These are phyloP conservation scores for Astyanax mexicanus DNA, from an alignment of 2,797 vertebrate genomes.

Conservation along the genomic window DNA sequence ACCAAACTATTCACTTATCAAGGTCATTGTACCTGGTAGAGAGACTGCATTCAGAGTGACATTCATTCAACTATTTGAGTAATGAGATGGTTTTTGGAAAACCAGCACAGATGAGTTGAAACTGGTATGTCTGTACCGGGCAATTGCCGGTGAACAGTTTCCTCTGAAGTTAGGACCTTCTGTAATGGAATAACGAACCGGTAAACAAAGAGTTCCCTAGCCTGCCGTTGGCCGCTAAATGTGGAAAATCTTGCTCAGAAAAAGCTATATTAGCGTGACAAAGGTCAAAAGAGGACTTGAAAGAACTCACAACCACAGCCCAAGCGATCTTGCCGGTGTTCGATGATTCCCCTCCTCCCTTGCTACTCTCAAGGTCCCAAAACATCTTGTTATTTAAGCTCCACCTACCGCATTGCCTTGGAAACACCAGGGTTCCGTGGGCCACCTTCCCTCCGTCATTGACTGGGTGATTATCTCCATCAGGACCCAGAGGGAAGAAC, in stretches of 20 bases:
- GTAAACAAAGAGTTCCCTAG: not conserved
- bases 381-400: constrained; percentile 48
- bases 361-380: constrained; percentile 38
- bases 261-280: not conserved
- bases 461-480: constrained; percentile 54
- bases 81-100: too few relatives aligned
- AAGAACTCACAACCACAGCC: constrained; percentile 2
- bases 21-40: too few relatives aligned
- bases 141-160: not conserved
- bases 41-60: too few relatives aligned
- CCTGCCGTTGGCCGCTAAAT: not conserved
- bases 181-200: not conserved
- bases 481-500: constrained; percentile 32
- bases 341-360: not conserved
- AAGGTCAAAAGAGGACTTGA: not conserved
- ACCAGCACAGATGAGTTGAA: too few relatives aligned
- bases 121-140: not conserved
- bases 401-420: constrained; percentile 27
- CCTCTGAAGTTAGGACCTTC: not conserved
- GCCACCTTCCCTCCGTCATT: constrained; percentile 14
- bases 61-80: too few relatives aligned
- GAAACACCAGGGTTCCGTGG: constrained; percentile 28
- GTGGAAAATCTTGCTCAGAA: not conserved
- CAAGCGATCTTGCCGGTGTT: constrained; percentile 6
- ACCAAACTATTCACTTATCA: too few relatives aligned